These are phyloP conservation scores for Steinernema khuongi DNA, from an alignment of 1,140 invertebrate species.

Conservation along the genomic window DNA sequence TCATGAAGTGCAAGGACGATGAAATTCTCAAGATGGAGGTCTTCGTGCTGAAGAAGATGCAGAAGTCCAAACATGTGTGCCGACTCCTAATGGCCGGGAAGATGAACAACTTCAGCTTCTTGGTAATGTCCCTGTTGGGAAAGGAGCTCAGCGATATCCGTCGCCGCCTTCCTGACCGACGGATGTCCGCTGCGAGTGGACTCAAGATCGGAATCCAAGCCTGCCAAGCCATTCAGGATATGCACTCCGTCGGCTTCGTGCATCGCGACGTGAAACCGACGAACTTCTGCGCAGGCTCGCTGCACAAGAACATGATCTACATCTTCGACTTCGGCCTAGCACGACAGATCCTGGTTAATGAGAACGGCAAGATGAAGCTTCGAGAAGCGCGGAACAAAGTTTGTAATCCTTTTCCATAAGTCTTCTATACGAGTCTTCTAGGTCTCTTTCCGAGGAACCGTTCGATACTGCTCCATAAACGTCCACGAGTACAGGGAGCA, in stretches of 20 bases:
- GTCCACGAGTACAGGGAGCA: constrained; percentile 85
- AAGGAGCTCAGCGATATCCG: constrained; percentile 46
- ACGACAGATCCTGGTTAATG: constrained; percentile 43
- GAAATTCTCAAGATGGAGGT: constrained; percentile 51
- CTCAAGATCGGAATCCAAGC: constrained; percentile 43
- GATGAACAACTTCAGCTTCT: constrained; percentile 33
- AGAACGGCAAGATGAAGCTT: constrained; percentile 34
- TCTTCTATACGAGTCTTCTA: constrained; percentile 14
- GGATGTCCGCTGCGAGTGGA: constrained; percentile 32
- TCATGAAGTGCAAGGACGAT: constrained; percentile 46
- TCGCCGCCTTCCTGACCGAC: constrained; percentile 37
- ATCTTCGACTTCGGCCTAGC: constrained; percentile 53
- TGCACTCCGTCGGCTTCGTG: constrained; percentile 46
- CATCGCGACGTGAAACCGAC: constrained; percentile 53
- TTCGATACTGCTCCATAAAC: constrained; percentile 95
- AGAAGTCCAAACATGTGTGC: constrained; percentile 45
- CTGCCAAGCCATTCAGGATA: constrained; percentile 39
- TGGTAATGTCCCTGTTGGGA: constrained; percentile 49
- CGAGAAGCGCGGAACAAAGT: constrained; percentile 43
- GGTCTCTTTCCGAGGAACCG: constrained; percentile 72
- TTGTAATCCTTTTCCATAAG: not conserved
- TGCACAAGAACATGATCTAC: constrained; percentile 30
- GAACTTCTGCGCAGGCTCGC: constrained; percentile 45
- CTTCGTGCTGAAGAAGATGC: constrained; percentile 45
- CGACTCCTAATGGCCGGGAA: constrained; percentile 39